Evolutionary conservation across 2,797 vertebrate genomes (phyloP).

Genomic region (Chrysocyon brachyurus): DNA sequence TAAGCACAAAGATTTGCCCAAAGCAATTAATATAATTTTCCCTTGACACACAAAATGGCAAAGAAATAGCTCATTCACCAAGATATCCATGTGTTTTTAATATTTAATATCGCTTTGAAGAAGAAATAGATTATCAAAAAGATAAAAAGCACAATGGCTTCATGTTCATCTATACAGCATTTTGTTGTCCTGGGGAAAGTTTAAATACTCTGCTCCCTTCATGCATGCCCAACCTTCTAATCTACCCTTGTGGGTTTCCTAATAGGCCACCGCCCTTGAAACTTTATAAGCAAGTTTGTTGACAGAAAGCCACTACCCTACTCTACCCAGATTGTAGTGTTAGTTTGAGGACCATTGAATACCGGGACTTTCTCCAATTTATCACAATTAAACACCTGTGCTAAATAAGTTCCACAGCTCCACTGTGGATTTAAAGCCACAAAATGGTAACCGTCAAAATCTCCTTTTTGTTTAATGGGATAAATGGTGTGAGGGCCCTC

Average conservation of each 20-base stretch:
- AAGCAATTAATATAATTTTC: background rate
- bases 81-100: background rate
- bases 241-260: background rate
- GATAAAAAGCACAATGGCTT: background rate
- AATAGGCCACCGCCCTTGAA: background rate
- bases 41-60: background rate
- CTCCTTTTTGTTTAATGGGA: constrained; percentile 43
- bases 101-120: background rate
- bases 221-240: background rate
- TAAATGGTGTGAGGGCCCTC: constrained; percentile 53
- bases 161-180: background rate
- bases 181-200: background rate
- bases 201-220: background rate
- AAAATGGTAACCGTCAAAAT: constrained; percentile 25
- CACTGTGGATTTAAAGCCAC: constrained; percentile 55
- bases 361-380: constrained; percentile 73
- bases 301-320: constrained; percentile 29
- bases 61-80: background rate
- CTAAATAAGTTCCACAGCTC: constrained; percentile 65
- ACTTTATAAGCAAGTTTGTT: constrained; percentile 49
- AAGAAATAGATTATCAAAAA: constrained; percentile 25
- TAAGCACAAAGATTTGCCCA: background rate
- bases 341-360: constrained; percentile 74
- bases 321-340: constrained; percentile 71
- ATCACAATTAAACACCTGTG: constrained; percentile 81